These are phyloP conservation scores for Colletes collaris DNA, from an alignment of 2,888 invertebrate species.

Conservation along the genomic window DNA sequence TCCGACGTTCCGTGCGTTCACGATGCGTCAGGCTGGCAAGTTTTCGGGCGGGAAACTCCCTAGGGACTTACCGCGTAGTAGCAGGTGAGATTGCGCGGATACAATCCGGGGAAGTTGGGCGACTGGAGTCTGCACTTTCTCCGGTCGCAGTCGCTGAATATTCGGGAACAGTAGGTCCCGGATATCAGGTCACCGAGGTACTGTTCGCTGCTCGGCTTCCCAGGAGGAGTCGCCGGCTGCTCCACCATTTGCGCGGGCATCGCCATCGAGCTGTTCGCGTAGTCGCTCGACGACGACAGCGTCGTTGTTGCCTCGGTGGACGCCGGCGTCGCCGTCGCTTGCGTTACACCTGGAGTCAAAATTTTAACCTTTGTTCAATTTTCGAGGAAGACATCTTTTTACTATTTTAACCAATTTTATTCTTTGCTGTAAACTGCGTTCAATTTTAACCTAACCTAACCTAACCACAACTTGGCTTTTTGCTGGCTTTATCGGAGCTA, in stretches of 20 bases:
- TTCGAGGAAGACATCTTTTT: too few species aligned
- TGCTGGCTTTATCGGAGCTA: too few species aligned
- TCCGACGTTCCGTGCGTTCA: constrained; percentile 43
- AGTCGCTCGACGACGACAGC: constrained; percentile 65
- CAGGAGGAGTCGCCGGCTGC: constrained; percentile 77
- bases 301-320: constrained; percentile 64
- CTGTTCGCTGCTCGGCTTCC: constrained; percentile 85
- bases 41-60: neutral
- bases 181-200: constrained; percentile 94
- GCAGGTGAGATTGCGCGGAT: constrained; percentile 96
- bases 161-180: constrained; percentile 95
- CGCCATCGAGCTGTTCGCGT: constrained; percentile 76
- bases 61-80: constrained; percentile 90
- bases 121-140: constrained; percentile 95
- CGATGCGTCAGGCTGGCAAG: neutral
- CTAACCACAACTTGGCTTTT: too few species aligned
- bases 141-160: constrained; percentile 96
- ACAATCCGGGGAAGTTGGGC: constrained; percentile 96
- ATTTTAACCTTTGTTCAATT: neutral
- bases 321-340: constrained; percentile 68
- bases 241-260: constrained; percentile 76
- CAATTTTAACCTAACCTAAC: too few species aligned
- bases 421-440: too few species aligned
- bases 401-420: too few species aligned
- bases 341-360: constrained; percentile 70